Percentiles rank a stretch among this genome's conserved stretches.
These are phyloP conservation scores for Drosophila bocqueti DNA, from an alignment of 1,140 invertebrate species.

Conservation along the genomic window DNA sequence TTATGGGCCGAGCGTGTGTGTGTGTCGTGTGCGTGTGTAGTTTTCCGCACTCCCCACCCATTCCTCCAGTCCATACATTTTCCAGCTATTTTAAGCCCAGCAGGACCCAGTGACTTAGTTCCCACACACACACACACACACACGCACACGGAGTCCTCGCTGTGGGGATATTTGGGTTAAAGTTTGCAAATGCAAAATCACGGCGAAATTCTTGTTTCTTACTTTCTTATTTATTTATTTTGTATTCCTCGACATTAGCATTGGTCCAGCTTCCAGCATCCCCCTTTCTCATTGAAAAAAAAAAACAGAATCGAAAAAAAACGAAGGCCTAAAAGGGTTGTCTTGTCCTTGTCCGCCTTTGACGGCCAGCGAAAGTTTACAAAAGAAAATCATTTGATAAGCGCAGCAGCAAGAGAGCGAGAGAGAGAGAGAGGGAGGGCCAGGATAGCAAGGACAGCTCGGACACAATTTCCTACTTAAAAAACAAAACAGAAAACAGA, in stretches of 20 bases:
- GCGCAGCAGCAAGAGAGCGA: slow-evolving; percentile 2
- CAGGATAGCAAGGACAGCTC: slow-evolving; percentile 43
- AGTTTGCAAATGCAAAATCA: slow-evolving; percentile 60
- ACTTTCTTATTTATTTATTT: slow-evolving; percentile 35
- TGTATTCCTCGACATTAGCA: slow-evolving; percentile 33
- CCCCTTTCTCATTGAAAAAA: background rate
- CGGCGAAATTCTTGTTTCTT: slow-evolving; percentile 22
- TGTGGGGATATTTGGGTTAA: slow-evolving; percentile 60
- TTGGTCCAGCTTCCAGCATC: slow-evolving; percentile 16
- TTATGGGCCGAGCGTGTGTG: slow-evolving; percentile 50
- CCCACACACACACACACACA: slow-evolving; percentile 33
- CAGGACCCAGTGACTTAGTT: slow-evolving; percentile 76
- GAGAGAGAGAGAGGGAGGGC: slow-evolving; percentile 13
- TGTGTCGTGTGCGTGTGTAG: slow-evolving; percentile 26
- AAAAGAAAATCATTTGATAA: slow-evolving; percentile 79
- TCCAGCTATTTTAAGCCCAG: slow-evolving; percentile 41
- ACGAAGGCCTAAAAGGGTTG: slow-evolving; percentile 50
- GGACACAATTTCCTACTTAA: slow-evolving; percentile 83
- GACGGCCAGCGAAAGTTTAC: slow-evolving; percentile 64
- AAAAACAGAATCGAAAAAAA: background rate
- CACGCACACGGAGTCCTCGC: slow-evolving; percentile 25
- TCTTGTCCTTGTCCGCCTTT: slow-evolving; percentile 62
- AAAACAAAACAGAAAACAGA: slow-evolving; percentile 33
- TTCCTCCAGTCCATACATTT: background rate
- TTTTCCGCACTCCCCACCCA: slow-evolving; percentile 7